A percentile compares a stretch with the other conserved stretches of the same genome.
phyloP scores from a whole-genome alignment of 2,113 vertebrate species.

The Pampusana beccarii region DNA sequence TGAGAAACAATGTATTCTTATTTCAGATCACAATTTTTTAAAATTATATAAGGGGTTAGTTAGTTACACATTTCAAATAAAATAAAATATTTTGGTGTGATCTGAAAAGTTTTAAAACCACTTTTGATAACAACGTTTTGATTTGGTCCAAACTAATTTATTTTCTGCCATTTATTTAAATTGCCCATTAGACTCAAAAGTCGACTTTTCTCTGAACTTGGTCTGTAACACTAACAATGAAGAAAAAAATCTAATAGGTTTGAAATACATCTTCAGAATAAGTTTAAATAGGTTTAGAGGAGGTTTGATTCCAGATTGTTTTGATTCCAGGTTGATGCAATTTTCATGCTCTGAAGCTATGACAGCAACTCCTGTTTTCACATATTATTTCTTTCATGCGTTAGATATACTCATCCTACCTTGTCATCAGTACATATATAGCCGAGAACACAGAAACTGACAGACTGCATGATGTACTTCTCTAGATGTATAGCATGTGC shows the following conservation, averaged over 20 bases:
- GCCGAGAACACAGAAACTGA: neutral
- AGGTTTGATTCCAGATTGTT: neutral
- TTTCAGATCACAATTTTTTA: rapidly evolving
- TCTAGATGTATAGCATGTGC: neutral
- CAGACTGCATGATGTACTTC: neutral
- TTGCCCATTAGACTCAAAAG: neutral
- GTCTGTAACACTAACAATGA: neutral
- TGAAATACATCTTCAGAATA: neutral
- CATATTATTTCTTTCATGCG: neutral
- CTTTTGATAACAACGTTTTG: neutral
- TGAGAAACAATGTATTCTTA: neutral
- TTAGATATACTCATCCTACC: neutral
- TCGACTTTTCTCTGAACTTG: neutral
- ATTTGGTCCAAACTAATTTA: neutral
- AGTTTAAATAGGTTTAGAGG: neutral
- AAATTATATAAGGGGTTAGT: rapidly evolving
- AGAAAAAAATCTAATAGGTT: neutral
- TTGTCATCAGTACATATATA: neutral
- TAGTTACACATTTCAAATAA: neutral
- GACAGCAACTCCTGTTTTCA: neutral
- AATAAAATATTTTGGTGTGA: neutral
- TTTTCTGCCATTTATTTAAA: neutral
- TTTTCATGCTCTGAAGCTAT: neutral
- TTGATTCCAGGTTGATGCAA: neutral
- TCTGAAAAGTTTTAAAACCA: neutral